Evolutionary conservation across 2,113 vertebrate species (phyloP).

Genomic region (Chaetops frenatus): DNA sequence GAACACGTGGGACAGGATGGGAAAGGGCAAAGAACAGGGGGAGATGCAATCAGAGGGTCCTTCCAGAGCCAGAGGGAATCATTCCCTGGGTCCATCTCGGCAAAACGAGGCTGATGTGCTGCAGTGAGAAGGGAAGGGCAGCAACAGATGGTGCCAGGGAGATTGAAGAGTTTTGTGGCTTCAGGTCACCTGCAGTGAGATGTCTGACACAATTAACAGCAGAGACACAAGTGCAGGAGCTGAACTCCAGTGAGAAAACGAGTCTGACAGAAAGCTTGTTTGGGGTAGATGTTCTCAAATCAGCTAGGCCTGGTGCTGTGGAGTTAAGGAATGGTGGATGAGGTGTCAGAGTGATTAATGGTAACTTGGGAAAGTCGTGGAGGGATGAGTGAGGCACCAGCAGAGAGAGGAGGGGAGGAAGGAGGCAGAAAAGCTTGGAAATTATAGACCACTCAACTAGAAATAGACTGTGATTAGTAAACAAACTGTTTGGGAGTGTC

Average conservation of each 20-base stretch:
- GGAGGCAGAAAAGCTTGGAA: not conserved
- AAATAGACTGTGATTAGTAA: not conserved
- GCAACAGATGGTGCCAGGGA: not conserved
- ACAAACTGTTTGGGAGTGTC: not conserved
- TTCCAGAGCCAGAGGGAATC: not conserved
- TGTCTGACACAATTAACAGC: not conserved
- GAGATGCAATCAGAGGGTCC: not conserved
- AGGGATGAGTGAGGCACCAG: not conserved
- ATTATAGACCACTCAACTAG: not conserved
- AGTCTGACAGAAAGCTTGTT: not conserved
- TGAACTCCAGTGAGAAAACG: not conserved
- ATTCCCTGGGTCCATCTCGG: rapidly evolving
- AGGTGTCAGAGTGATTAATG: not conserved
- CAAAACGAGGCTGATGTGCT: not conserved
- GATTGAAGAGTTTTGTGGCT: not conserved
- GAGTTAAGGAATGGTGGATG: not conserved
- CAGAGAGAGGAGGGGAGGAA: not conserved
- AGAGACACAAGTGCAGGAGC: not conserved
- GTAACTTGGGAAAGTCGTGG: not conserved
- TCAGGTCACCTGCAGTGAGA: not conserved
- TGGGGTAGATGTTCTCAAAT: not conserved
- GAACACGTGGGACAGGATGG: not conserved
- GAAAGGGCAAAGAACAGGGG: not conserved
- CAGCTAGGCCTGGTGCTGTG: not conserved
- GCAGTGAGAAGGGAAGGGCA: not conserved